Conservation (phyloP, 2,888 invertebrate genomes). For the Dryococelus australis region DNA sequence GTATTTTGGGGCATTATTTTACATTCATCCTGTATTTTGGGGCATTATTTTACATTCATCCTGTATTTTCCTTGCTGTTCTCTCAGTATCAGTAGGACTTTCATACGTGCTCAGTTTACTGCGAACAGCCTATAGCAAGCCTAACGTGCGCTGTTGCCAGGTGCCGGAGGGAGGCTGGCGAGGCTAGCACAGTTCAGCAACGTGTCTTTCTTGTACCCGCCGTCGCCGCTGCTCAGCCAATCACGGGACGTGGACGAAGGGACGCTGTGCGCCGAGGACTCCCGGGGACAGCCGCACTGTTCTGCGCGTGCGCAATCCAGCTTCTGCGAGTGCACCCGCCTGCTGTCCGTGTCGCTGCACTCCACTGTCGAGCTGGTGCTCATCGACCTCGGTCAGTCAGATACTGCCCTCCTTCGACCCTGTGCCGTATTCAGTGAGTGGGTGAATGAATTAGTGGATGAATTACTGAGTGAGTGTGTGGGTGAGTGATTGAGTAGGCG, state of each 20-base stretch:
- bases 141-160: too few relatives aligned
- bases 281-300: constrained; percentile 41
- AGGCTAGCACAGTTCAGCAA: constrained; percentile 73
- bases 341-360: constrained; percentile 69
- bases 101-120: too few relatives aligned
- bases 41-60: too few relatives aligned
- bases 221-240: constrained; percentile 80
- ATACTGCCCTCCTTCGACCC: neutral
- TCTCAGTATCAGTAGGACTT: too few relatives aligned
- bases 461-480: too few relatives aligned
- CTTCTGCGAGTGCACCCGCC: constrained; percentile 76
- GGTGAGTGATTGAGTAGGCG: too few relatives aligned
- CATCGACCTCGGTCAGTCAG: constrained; percentile 73
- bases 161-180: neutral
- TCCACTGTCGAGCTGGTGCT: constrained; percentile 76
- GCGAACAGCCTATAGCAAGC: too few relatives aligned
- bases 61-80: too few relatives aligned
- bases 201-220: constrained; percentile 77
- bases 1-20: too few relatives aligned
- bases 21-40: too few relatives aligned
- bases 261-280: constrained; percentile 49
- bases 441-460: neutral
- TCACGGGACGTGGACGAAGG: constrained; percentile 62
- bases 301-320: constrained; percentile 39
- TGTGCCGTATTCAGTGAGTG: neutral